phyloP scores from a whole-genome alignment of 2,113 vertebrate species.

The Neofelis nebulosa region DNA sequence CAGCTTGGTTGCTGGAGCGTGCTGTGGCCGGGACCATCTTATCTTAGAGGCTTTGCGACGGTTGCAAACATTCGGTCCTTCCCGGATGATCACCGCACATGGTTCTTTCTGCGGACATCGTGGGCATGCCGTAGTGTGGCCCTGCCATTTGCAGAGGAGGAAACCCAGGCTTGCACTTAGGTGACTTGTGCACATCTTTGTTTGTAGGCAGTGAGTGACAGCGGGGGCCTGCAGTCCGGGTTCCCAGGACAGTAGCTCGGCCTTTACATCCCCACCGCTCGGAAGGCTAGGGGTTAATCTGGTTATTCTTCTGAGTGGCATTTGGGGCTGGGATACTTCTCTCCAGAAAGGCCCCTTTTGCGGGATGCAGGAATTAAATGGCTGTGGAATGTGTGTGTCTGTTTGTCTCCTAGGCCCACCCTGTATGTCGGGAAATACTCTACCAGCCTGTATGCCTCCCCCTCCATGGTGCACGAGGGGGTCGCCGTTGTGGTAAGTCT shows the following conservation, averaged over 20 bases:
- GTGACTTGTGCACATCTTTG: background rate
- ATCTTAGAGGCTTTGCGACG: background rate
- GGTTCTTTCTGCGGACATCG: background rate
- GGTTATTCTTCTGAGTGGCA: background rate
- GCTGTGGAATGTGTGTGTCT: background rate
- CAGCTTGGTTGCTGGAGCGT: background rate
- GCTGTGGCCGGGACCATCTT: background rate
- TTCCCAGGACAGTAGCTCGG: background rate
- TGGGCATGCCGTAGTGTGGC: background rate
- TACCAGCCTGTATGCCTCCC: constrained; percentile 95
- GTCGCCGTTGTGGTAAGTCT: constrained; percentile 96
- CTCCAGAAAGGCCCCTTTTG: background rate
- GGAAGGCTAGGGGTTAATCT: background rate
- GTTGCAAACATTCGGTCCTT: background rate
- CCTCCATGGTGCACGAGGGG: constrained; percentile 97
- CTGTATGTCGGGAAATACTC: constrained; percentile 97
- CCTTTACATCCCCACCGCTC: background rate
- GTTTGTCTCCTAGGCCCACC: constrained; percentile 88
- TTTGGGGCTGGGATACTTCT: background rate
- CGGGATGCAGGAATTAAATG: background rate
- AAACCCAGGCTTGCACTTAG: background rate
- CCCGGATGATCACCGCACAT: fast-evolving
- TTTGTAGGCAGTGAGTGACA: background rate
- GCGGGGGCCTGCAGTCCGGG: background rate
- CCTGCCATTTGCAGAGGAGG: background rate